Evolutionary conservation across 2,888 invertebrate genomes (phyloP), one percentile per base, ranked within the genome.

Genomic region (Himalopsyche japonica): DNA sequence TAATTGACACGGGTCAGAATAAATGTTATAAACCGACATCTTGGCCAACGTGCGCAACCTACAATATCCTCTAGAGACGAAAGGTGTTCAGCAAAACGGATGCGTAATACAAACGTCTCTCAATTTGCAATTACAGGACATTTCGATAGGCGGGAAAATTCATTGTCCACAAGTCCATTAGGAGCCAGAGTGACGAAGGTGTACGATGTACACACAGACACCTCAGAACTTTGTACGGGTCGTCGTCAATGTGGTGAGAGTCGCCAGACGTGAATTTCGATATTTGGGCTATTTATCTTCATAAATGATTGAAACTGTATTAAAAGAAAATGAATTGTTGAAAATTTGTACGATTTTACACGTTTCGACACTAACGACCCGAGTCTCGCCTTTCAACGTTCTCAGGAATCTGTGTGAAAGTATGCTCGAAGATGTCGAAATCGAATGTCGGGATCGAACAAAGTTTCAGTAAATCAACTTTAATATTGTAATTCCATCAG

Each of bases 101-200:
- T 27, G 70, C 70, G 27, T 27, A 70, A 27, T 27, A 27, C 30
- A 70, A 70, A 30, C 70, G 70, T 70, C 70, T 70, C 70, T 70
- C 70, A 70, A 70, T 70, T 70, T 70, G 70, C 70, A 70, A 70
- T 70, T 70, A 70, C 70, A 70, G 27, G 70, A 70, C 30, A 70
- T 70, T 70, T 70, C 70, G 70, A 70, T 70, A 15, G 70, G 70
- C 70, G 70, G 70, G 70, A 70, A 70, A 70, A 70, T 70, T 70
- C 70, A 70, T 70, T 70, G 70, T 70, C 70, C 70, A 70, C 70
- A 70, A 70, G 70, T 70, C 70, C 70, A 70, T 70, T 70, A 70
- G 30, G 70, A 30, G 70, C 70, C 70, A 24, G 64, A 70, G 70
- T 70, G 70, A 70, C 70, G 70, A 70, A 20, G 70, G 70, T 70